These are phyloP conservation scores for Epinotia ramella DNA, from an alignment of 2,888 invertebrate genomes.

Conservation along the genomic window DNA sequence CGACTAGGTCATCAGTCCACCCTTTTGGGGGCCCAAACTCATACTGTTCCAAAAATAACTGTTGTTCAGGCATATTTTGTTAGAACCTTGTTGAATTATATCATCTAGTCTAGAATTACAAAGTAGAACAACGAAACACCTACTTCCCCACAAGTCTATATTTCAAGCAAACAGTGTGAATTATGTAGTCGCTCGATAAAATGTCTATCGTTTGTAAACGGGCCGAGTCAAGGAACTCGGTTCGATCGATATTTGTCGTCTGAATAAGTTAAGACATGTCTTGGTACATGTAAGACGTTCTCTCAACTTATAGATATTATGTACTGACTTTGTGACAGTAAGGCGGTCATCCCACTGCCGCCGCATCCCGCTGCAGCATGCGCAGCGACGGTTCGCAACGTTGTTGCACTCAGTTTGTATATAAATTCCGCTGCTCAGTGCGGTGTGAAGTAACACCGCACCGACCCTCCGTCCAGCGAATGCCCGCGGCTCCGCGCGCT, in stretches of 20 bases:
- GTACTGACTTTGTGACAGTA: too few relatives aligned
- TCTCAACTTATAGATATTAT: too few relatives aligned
- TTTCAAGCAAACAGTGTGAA: conserved; percentile 37
- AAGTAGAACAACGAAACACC: conserved; percentile 25
- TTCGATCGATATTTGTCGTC: conserved; percentile 51
- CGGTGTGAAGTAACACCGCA: too few relatives aligned
- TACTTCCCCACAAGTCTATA: conserved; percentile 19
- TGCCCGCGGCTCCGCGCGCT: too few relatives aligned
- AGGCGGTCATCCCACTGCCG: too few relatives aligned
- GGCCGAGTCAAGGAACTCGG: conserved; percentile 56
- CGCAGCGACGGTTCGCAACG: too few relatives aligned
- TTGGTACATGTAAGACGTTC: neutral
- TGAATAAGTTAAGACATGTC: conserved; percentile 36
- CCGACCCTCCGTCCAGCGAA: too few relatives aligned
- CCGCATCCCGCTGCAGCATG: too few relatives aligned
- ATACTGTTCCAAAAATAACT: neutral
- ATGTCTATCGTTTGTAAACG: conserved; percentile 47
- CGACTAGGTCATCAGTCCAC: too few relatives aligned
- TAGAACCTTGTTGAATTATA: conserved; percentile 8
- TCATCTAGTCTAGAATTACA: conserved; percentile 10
- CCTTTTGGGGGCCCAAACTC: neutral
- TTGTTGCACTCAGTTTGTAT: too few relatives aligned
- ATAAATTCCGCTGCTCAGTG: too few relatives aligned
- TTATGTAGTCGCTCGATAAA: conserved; percentile 38
- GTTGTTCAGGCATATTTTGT: neutral